phyloP scores from a whole-genome alignment of 2,113 vertebrate species.

The Ascaphus truei region DNA sequence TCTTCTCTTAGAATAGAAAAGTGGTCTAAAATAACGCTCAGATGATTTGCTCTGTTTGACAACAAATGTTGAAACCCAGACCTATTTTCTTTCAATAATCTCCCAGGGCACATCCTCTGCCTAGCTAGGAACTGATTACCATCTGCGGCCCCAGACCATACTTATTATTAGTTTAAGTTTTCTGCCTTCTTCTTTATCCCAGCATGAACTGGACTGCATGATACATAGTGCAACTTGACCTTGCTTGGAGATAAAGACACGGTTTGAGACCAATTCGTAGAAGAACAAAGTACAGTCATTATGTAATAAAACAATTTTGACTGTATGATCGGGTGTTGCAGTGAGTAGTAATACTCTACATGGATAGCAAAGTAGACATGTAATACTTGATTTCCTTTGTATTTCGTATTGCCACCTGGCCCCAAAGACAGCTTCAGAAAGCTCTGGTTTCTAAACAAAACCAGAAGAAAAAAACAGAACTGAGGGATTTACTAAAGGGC shows the following conservation, averaged over 20 bases:
- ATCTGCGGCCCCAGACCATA: conserved; percentile 60
- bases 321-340: conserved; percentile 44
- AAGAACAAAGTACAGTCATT: conserved; percentile 65
- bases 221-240: conserved; percentile 57
- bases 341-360: conserved; percentile 18
- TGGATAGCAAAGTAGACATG: no score
- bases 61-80: conserved; percentile 44
- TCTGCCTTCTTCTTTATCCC: conserved; percentile 68
- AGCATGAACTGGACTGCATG: conserved; percentile 51
- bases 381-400: no score
- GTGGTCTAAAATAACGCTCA: conserved; percentile 33
- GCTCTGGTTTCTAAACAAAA: no score
- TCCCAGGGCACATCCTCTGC: conserved; percentile 61
- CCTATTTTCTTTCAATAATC: conserved; percentile 70
- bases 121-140: conserved; percentile 64
- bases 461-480: no score
- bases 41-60: conserved; percentile 45
- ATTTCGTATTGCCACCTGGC: no score
- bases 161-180: conserved; percentile 73
- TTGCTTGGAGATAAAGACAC: conserved; percentile 64
- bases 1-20: conserved; percentile 40
- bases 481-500: no score
- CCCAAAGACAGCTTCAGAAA: no score
- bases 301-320: conserved; percentile 60
- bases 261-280: conserved; percentile 53